Conservation (phyloP, 2,888 invertebrate genomes). For the Lasius platythorax region DNA sequence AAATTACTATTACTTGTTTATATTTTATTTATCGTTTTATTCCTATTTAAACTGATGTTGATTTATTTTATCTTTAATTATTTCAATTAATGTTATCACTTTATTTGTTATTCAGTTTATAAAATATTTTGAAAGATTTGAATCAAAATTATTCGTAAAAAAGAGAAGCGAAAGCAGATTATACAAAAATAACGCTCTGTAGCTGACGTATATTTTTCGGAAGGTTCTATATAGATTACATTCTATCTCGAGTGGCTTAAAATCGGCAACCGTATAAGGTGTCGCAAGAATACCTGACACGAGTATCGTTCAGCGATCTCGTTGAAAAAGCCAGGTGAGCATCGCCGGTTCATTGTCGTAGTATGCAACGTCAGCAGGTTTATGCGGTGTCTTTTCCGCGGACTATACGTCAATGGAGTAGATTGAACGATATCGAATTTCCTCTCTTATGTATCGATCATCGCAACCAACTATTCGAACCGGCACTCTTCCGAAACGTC, state of each 20-base stretch:
- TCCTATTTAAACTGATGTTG: not conserved
- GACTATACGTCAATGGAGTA: slow-evolving; percentile 73
- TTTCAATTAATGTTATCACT: not conserved
- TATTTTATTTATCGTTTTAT: not conserved
- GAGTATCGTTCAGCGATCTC: slow-evolving; percentile 68
- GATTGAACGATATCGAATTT: slow-evolving; percentile 71
- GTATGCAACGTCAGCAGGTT: slow-evolving; percentile 83
- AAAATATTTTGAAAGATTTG: slow-evolving; percentile 3
- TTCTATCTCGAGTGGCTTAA: slow-evolving; percentile 18
- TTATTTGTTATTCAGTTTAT: not conserved
- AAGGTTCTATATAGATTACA: not conserved
- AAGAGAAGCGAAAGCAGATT: not conserved
- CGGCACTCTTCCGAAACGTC: not conserved
- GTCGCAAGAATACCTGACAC: slow-evolving; percentile 59
- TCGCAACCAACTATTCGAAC: slow-evolving; percentile 7
- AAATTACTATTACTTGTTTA: not conserved
- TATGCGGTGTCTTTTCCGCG: slow-evolving; percentile 73
- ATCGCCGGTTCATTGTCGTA: slow-evolving; percentile 80
- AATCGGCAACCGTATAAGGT: slow-evolving; percentile 20
- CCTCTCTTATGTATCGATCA: slow-evolving; percentile 50
- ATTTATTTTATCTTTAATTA: not conserved
- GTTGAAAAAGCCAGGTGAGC: slow-evolving; percentile 83
- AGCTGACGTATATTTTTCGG: not conserved
- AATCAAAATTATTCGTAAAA: not conserved
- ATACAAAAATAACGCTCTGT: not conserved